A percentile compares a stretch with the other conserved stretches of the same genome.
Evolutionary conservation across 1,140 invertebrate species (phyloP).

Genomic region (Zaprionus capensis): DNA sequence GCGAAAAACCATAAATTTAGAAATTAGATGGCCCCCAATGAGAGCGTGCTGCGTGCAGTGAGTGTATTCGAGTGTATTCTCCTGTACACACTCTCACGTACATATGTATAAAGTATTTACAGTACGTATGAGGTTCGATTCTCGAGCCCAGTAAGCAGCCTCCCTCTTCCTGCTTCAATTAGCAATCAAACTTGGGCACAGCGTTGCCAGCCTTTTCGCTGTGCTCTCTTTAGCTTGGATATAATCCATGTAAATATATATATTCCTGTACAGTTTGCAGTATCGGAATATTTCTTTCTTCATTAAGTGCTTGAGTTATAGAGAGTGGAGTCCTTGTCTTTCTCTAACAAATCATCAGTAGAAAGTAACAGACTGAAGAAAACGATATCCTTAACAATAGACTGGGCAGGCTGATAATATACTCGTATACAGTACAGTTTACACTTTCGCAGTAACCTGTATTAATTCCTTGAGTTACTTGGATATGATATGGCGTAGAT

Average conservation of each 20-base stretch:
- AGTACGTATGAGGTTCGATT: background rate
- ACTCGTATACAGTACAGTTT: no score
- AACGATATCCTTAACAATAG: no score
- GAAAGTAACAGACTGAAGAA: no score
- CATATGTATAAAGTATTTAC: background rate
- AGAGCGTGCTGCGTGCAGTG: conserved; percentile 9
- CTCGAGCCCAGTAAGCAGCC: background rate
- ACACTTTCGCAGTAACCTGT: no score
- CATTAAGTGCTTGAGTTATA: background rate
- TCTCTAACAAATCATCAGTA: no score
- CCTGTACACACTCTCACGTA: background rate
- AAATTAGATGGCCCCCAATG: conserved; percentile 62
- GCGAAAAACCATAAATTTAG: conserved; percentile 81
- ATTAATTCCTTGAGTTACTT: no score
- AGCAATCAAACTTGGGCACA: conserved; percentile 30
- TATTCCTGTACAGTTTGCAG: background rate
- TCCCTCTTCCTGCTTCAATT: conserved; percentile 10
- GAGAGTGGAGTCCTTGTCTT: no score
- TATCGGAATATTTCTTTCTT: background rate
- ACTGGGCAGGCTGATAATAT: no score
- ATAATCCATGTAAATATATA: no score
- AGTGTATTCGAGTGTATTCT: background rate
- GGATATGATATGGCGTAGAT: no score
- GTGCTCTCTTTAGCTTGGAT: background rate
- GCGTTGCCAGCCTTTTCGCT: background rate